Evolutionary conservation across 1,140 invertebrate species (phyloP).

Genomic region (Drosophila suzukii): DNA sequence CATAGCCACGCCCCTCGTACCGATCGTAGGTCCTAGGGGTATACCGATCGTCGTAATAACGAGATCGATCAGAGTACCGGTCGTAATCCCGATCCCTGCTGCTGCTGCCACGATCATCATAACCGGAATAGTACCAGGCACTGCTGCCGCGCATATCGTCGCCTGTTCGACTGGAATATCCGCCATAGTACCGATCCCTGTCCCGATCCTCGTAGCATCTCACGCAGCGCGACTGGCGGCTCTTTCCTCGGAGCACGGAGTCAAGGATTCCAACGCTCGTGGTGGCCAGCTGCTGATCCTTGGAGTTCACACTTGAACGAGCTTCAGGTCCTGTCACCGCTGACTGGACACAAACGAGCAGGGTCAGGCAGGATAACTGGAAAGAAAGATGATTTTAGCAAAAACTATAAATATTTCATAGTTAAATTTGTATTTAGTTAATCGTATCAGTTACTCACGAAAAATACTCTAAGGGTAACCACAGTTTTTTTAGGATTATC

Average conservation of each 20-base stretch:
- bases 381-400: neutral
- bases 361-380: conserved; percentile 57
- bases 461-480: neutral
- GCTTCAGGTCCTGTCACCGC: conserved; percentile 50
- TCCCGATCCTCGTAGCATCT: conserved; percentile 80
- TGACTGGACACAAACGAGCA: conserved; percentile 40
- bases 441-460: neutral
- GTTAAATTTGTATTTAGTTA: neutral
- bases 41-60: conserved; percentile 75
- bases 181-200: conserved; percentile 65
- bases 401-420: neutral
- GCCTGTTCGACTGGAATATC: conserved; percentile 57
- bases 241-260: conserved; percentile 59
- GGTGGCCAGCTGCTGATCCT: conserved; percentile 19
- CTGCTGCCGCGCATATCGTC: conserved; percentile 59
- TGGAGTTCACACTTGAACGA: conserved; percentile 20
- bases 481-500: too few relatives aligned
- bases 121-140: conserved; percentile 73
- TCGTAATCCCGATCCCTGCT: conserved; percentile 64
- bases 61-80: conserved; percentile 55
- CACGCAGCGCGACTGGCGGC: conserved; percentile 77
- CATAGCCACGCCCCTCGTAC: conserved; percentile 82
- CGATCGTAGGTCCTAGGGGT: conserved; percentile 72
- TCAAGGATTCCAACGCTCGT: conserved; percentile 51
- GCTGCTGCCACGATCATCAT: conserved; percentile 60